Conservation (phyloP, 2,113 vertebrate genomes). For the Caloenas nicobarica region DNA sequence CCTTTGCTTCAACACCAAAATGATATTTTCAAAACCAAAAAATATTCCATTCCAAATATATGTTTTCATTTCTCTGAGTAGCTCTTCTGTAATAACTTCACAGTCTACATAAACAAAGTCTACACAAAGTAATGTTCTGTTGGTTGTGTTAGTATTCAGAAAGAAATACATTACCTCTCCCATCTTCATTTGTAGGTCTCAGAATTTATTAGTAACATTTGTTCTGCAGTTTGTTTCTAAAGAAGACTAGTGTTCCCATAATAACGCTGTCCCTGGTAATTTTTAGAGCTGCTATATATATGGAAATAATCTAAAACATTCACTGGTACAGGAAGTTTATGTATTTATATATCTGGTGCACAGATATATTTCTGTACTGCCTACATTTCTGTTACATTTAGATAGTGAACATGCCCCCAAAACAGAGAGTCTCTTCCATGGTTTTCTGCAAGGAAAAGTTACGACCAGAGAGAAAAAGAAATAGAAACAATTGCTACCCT, state of each 20-base stretch:
- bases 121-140: background rate
- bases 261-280: background rate
- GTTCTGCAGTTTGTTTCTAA: background rate
- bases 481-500: background rate
- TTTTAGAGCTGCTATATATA: background rate
- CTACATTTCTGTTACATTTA: background rate
- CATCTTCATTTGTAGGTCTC: background rate
- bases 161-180: background rate
- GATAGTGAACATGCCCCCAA: background rate
- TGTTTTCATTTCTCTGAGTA: background rate
- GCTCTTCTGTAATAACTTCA: background rate
- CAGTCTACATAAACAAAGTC: background rate
- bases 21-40: background rate
- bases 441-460: background rate
- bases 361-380: background rate
- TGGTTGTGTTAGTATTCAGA: background rate
- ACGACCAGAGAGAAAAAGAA: background rate
- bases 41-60: background rate
- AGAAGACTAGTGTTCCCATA: background rate
- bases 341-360: background rate
- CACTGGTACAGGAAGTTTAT: background rate
- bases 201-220: background rate
- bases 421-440: background rate
- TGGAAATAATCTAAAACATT: conserved; percentile 2
- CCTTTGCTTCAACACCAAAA: background rate